Evolutionary conservation across 2,888 invertebrate species (phyloP), one percentile per base, ranked within the genome.

Genomic region (Argynnis bischoffii): DNA sequence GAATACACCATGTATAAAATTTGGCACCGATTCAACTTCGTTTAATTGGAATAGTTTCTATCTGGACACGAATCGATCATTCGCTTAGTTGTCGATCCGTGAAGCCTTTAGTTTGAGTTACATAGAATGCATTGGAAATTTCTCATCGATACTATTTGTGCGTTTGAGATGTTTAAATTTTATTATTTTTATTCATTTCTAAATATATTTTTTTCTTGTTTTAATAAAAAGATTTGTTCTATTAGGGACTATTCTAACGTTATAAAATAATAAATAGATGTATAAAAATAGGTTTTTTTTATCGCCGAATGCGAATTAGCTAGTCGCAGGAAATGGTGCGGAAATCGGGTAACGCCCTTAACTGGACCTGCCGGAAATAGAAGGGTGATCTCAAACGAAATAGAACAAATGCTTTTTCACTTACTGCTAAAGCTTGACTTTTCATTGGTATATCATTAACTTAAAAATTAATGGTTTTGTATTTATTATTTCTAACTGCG

Each of bases 301-400:
- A 57, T 21, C 46, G 35, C 13, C 46, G 18, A 56, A 55, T 75
- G 77, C 74, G 77, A 80, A 85, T 87, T 85, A 81, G 79, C 81
- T 76, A 70, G 74, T 70, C 72, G 67, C 76, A 77, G 87, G 87
- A 89, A 89, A 89, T 89, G 81, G 77, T 73, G 74, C 81, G 87
- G 87, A 90, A 90, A 89, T 71, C 89, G 81, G 86, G 85, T 81
- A 80, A 89, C 90, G 90, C 90, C 90, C 87, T 78, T 79, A 79
- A 87, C 83, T 81, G 82, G 87, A 84, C 84, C 84, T 76, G 79
- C 78, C 86, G 88, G 89, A 89, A 87, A 88, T 89, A 79, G 82
- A 87, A 82, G 85, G 85, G 83, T 78, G 60, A 55, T 59, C 51
- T 61, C n/a, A 47, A 57, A 66, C 51, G 35, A 59, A 60, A 63